Base-by-base conservation (phyloP, 2,797 vertebrate genomes). In the Decapterus maruadsi region DNA sequence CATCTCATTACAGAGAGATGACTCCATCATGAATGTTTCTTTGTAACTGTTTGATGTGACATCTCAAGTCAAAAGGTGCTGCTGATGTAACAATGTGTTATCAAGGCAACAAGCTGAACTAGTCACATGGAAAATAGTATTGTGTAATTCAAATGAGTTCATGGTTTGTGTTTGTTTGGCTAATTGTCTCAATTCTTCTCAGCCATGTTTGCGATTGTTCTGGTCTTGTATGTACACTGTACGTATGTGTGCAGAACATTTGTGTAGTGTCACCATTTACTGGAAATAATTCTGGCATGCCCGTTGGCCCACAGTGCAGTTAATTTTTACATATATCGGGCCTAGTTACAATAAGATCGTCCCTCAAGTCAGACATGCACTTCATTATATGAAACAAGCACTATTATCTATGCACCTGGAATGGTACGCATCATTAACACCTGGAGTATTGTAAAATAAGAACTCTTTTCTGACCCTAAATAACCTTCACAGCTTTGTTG, bases 401-500 rank as follows among this genome's bases (percentile, higher is more conserved):
- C 11, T 1, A 50, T 55, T 57, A 68, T 50, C 64, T 12, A 36
- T 34, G 19, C 54, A 53, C 50, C 1, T 4, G 10, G n/a, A n/a
- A 48, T 34, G 26, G 26, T 26, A 46, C 0, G 9, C 2, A 50
- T 4, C 9, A 72, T 51, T 34, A 54, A 54, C 9, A 57, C 29
- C 46, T 16, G 11, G 29, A 67, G 26, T 51, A 4, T 36, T 42
- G 11, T 34, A 36, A 56, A 55, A 77, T 22, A 67, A 22, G 8
- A 51, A 45, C 11, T 38, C n/a, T 51, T 56, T 56, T 62, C 16
- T 54, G 58, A 57, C 42, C 54, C 22, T 12, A 43, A 66, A 72
- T 66, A 81, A 75, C 66, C 72, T 0, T 51, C 38, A 38, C 60
- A 58, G 78, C 51, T 38, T 63, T 72, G 59, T 43, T 42, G 43